Percentiles rank a stretch among this genome's conserved stretches.
These are phyloP conservation scores for Thryonomys swinderianus DNA, from an alignment of 2,113 vertebrate genomes.

Conservation along the genomic window DNA sequence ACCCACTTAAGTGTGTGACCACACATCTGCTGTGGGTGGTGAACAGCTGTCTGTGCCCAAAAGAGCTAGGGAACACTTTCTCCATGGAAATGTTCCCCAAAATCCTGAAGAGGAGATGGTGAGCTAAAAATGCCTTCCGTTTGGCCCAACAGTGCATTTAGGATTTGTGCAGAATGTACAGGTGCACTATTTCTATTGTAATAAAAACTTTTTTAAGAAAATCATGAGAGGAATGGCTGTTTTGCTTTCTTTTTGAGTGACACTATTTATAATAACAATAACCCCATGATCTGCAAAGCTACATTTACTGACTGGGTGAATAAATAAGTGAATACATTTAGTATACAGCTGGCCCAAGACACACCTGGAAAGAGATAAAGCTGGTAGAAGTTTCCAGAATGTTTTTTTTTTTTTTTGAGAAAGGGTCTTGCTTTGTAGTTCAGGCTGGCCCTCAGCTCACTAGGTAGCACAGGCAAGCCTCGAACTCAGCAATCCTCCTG, in stretches of 20 bases:
- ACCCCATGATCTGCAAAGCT: slow-evolving; percentile 34
- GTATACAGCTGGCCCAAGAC: background rate
- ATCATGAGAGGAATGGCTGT: background rate
- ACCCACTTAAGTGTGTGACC: slow-evolving; percentile 51
- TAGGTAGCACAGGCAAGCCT: too few relatives aligned
- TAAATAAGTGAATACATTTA: slow-evolving; percentile 64
- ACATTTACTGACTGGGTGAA: slow-evolving; percentile 50
- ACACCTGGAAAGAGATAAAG: background rate
- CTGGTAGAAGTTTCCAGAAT: background rate
- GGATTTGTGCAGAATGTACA: slow-evolving; percentile 5
- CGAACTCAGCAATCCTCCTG: too few relatives aligned
- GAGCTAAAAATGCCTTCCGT: slow-evolving; percentile 25
- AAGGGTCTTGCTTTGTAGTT: too few relatives aligned
- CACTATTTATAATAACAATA: slow-evolving; percentile 49
- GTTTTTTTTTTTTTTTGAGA: too few relatives aligned
- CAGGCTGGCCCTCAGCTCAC: too few relatives aligned
- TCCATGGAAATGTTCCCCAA: background rate
- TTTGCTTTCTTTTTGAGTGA: slow-evolving; percentile 44
- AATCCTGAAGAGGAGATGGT: background rate
- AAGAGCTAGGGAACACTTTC: background rate
- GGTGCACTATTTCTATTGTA: slow-evolving; percentile 24
- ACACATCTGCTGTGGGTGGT: slow-evolving; percentile 47
- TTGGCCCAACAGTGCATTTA: background rate
- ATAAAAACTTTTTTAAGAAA: slow-evolving; percentile 10
- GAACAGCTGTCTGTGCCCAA: background rate